Conservation (phyloP, 1,140 invertebrate genomes). For the Zaprionus ornatus region DNA sequence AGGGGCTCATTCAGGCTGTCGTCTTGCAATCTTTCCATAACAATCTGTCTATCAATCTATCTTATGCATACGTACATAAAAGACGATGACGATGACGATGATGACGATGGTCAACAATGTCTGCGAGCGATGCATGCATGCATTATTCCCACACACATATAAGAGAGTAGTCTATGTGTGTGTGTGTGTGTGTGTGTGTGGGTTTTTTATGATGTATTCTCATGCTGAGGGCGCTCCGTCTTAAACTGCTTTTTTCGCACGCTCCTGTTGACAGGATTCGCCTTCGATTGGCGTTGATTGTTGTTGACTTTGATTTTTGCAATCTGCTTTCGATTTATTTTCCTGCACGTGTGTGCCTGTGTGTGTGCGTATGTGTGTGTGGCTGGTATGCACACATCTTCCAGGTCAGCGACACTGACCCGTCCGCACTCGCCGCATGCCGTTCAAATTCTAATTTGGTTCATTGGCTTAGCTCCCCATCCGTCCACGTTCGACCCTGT, state of each 20-base stretch:
- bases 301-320: constrained; percentile 80
- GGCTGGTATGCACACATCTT: constrained; percentile 49
- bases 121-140: constrained; percentile 37
- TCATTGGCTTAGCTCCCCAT: constrained; percentile 56
- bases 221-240: constrained; percentile 12
- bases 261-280: constrained; percentile 33
- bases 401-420: constrained; percentile 74
- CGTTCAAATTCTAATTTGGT: constrained; percentile 70
- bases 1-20: neutral
- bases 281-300: constrained; percentile 61
- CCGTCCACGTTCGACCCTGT: neutral
- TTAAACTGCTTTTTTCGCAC: constrained; percentile 14
- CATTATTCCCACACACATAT: constrained; percentile 13
- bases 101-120: constrained; percentile 42
- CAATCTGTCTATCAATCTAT: constrained; percentile 70
- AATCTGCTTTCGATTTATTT: constrained; percentile 78
- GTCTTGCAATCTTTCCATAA: constrained; percentile 47
- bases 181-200: neutral
- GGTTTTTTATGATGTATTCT: neutral
- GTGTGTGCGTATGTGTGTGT: neutral
- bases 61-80: constrained; percentile 63
- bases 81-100: constrained; percentile 28
- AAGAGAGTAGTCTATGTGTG: neutral
- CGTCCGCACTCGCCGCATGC: constrained; percentile 39
- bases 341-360: constrained; percentile 27